These are phyloP conservation scores for Dicrostonyx torquatus DNA, from an alignment of 2,797 vertebrate species.

Conservation along the genomic window DNA sequence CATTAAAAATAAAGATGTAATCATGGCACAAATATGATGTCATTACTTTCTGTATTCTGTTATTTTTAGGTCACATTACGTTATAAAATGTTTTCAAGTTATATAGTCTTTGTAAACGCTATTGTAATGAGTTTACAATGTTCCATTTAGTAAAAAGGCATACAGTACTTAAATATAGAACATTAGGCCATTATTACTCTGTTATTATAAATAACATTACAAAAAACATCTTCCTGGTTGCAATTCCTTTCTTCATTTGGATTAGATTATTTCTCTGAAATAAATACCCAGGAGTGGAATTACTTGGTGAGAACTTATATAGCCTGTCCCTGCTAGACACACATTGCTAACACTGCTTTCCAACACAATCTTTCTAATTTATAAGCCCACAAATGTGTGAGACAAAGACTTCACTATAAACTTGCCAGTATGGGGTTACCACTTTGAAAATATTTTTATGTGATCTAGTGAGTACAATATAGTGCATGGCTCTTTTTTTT, in stretches of 20 bases:
- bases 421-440: conserved; percentile 28
- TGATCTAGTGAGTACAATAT: conserved; percentile 56
- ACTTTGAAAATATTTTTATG: conserved; percentile 62
- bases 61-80: conserved; percentile 63
- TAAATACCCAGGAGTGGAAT: conserved; percentile 61
- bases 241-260: conserved; percentile 60
- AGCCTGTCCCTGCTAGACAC: conserved; percentile 53
- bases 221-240: conserved; percentile 47
- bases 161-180: conserved; percentile 69
- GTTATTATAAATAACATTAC: conserved; percentile 70
- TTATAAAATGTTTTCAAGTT: conserved; percentile 65
- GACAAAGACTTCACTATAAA: conserved; percentile 62
- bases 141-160: conserved; percentile 59
- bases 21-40: conserved; percentile 45
- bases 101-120: conserved; percentile 43
- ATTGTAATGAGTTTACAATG: conserved; percentile 72
- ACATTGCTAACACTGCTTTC: conserved; percentile 34
- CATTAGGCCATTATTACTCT: conserved; percentile 58
- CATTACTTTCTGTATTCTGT: conserved; percentile 44
- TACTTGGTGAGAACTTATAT: conserved; percentile 47
- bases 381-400: conserved; percentile 33
- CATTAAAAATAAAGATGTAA: conserved; percentile 53
- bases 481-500: background rate
- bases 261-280: conserved; percentile 62
- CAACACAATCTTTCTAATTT: conserved; percentile 36